These are phyloP conservation scores for Dendrolimus kikuchii DNA, from an alignment of 1,140 invertebrate species.

Conservation along the genomic window DNA sequence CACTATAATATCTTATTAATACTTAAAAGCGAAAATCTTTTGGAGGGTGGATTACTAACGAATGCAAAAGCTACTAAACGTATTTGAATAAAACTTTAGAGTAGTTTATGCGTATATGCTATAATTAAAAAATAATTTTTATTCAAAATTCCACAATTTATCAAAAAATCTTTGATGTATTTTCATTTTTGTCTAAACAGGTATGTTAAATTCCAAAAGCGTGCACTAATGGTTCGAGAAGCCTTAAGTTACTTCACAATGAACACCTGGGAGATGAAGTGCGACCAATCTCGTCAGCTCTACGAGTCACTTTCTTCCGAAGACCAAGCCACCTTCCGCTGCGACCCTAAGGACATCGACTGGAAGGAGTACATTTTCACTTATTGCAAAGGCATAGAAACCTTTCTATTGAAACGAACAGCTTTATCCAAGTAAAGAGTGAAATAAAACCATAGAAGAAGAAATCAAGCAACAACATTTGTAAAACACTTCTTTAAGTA, in stretches of 20 bases:
- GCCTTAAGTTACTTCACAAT: constrained; percentile 19
- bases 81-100: no score
- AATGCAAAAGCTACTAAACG: no score
- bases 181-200: constrained; percentile 6
- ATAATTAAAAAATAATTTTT: background rate
- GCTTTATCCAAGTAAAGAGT: no score
- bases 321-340: constrained; percentile 20
- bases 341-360: constrained; percentile 17
- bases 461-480: no score
- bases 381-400: constrained; percentile 22
- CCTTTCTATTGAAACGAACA: constrained; percentile 12
- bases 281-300: constrained; percentile 12
- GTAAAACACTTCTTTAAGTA: no score
- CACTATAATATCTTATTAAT: no score
- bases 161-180: no score
- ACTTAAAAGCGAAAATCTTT: no score
- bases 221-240: constrained; percentile 8
- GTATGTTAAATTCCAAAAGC: constrained; percentile 22
- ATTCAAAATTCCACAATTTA: background rate
- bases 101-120: background rate
- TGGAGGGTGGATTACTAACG: no score
- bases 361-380: constrained; percentile 25
- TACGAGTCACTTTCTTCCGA: constrained; percentile 13
- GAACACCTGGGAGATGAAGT: constrained; percentile 21
- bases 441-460: no score